Evolutionary conservation across 2,797 vertebrate species (phyloP).

Genomic region (Smutsia temminckii): DNA sequence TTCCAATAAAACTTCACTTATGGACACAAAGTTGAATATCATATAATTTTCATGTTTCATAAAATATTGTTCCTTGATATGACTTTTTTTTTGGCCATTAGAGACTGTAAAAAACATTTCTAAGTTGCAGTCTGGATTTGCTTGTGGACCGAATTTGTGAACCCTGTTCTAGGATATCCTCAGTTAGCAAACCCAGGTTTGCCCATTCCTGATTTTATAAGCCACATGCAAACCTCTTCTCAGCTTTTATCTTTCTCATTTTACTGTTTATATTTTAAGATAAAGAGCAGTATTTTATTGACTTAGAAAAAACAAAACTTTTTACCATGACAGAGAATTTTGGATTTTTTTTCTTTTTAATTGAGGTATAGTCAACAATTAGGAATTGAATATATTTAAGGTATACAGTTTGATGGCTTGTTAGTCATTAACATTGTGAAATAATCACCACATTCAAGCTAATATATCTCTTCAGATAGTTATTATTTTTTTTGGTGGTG

Average conservation of each 20-base stretch:
- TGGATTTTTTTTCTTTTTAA: not conserved
- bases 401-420: not conserved
- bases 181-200: not conserved
- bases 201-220: constrained; percentile 36
- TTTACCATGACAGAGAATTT: not conserved
- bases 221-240: not conserved
- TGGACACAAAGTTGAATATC: constrained; percentile 9
- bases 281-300: constrained; percentile 7
- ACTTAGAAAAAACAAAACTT: not conserved
- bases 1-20: not conserved
- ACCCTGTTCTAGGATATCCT: not conserved
- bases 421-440: not conserved
- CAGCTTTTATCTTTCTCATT: not conserved
- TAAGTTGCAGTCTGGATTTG: not conserved
- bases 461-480: not conserved
- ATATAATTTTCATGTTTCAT: not conserved
- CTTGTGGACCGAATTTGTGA: not conserved
- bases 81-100: not conserved
- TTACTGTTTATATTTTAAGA: constrained; percentile 42
- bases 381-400: not conserved
- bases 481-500: not conserved
- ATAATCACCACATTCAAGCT: not conserved
- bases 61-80: not conserved
- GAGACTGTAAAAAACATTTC: not conserved
- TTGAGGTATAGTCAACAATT: not conserved